These are phyloP conservation scores for Threskiornis aethiopicus DNA, from an alignment of 2,797 vertebrate genomes.

Conservation along the genomic window DNA sequence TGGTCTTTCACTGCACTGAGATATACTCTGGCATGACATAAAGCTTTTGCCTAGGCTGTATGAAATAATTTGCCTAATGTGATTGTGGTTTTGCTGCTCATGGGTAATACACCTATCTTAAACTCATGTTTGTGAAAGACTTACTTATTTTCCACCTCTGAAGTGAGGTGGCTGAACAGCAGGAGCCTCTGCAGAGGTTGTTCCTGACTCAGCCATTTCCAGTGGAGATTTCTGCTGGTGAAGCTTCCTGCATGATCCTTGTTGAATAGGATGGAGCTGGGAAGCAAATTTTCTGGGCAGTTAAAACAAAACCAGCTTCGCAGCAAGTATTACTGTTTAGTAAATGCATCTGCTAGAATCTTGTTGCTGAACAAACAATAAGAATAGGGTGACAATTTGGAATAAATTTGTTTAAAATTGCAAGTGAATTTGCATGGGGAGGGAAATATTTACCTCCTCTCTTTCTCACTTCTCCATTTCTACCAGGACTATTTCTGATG, in stretches of 20 bases:
- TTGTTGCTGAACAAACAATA: background rate
- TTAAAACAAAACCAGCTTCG: background rate
- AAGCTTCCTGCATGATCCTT: background rate
- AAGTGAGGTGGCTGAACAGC: background rate
- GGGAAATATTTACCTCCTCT: background rate
- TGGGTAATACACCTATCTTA: background rate
- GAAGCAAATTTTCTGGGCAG: background rate
- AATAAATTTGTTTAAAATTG: background rate
- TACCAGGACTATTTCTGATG: fast-evolving
- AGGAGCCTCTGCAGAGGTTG: background rate
- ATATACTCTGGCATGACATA: background rate
- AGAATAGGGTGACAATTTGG: background rate
- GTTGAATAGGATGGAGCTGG: background rate
- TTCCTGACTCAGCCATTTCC: background rate
- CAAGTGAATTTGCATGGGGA: background rate
- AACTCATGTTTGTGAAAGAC: background rate
- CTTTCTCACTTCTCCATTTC: background rate
- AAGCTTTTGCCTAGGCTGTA: background rate
- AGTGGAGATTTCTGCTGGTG: background rate
- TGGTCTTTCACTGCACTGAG: background rate
- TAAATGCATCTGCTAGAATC: background rate
- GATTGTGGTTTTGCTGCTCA: background rate
- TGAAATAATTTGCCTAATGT: background rate
- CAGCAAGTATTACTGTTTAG: background rate
- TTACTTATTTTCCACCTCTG: background rate